Conservation (phyloP, 2,888 invertebrate genomes). For the Rhogogaster chlorosoma region DNA sequence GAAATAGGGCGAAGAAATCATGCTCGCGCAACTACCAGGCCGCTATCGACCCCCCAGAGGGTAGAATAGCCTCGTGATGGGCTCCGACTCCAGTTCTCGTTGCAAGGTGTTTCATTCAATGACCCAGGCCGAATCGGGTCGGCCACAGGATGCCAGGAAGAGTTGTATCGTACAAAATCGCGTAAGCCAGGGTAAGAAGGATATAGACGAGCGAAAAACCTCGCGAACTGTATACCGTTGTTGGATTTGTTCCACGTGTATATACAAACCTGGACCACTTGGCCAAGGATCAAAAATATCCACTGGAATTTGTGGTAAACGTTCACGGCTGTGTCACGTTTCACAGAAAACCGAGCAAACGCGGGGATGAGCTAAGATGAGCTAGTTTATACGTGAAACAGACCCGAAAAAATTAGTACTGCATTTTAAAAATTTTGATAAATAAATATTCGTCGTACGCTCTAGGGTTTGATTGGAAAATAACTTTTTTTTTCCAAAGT, state of each 20-base stretch:
- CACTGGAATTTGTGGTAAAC: background rate
- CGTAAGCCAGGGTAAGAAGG: background rate
- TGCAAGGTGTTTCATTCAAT: slow-evolving; percentile 13
- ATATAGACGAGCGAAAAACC: background rate
- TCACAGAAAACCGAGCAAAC: background rate
- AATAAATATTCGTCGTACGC: no score
- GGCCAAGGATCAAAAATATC: background rate
- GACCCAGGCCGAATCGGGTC: slow-evolving; percentile 1
- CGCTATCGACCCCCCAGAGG: slow-evolving; percentile 24
- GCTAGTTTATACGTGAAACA: background rate
- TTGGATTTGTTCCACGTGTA: slow-evolving; percentile 5
- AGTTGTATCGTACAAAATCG: background rate
- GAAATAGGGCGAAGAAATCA: background rate
- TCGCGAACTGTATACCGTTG: background rate
- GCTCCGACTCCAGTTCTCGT: background rate
- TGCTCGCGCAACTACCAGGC: slow-evolving; percentile 25
- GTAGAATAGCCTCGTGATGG: slow-evolving; percentile 37
- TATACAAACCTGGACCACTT: background rate
- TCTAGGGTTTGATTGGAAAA: no score
- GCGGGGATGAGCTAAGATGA: background rate
- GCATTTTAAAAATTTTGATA: no score
- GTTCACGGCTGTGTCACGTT: background rate
- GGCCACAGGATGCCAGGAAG: slow-evolving; percentile 3
- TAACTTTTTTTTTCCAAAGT: no score
- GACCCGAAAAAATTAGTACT: no score